Evolutionary conservation across 2,888 invertebrate genomes (phyloP), one percentile per base, ranked within the genome.

Genomic region (Phytoseiulus persimilis): DNA sequence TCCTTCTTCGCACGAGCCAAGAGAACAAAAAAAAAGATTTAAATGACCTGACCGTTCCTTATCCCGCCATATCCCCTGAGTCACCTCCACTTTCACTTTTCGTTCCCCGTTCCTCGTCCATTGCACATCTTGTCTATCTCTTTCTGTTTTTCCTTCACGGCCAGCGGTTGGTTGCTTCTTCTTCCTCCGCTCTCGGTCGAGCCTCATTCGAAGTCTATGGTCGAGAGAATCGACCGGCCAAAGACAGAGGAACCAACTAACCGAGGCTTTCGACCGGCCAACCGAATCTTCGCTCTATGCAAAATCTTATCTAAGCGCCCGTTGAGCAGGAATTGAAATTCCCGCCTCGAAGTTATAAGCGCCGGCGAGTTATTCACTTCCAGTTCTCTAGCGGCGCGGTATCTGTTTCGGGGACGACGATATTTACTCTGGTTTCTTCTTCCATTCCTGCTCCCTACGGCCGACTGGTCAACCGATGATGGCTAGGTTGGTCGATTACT

Each of bases 401-500:
- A 65, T 14, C 65, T 23, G 28, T 14, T 65, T 28, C 65, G 28
- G 5, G 9, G 14, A 65, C 23, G 65, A 65, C 18, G 18, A 65
- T 65, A 39, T 65, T 65, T 28, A 65, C 14, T 65, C 65, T 23
- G 65, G 18, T 28, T 14, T 65, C 65, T 65, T 28, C 65, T 28
- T 23, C 1, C 23, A 2, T 65, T 65, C 65, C 2, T 65, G 1
- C 65, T 65, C 18, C 65, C 65, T 65, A 11, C 28, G 65, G 28
- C 65, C 65, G 14, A 39, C 18, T 28, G 28, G 11, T 28, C 65
- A 28, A 65, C 18, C 65, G 1, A 28, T 18, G 65, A 65, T 2
- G 14, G 46, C 46, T 46, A n/a, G n/a, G n/a, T n/a, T n/a, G n/a
- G 46, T 46, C 18, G 65, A 18, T 2, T 65, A 83, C 91, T 91